Conservation (phyloP, 2,797 vertebrate genomes). For the Meda fulgida region DNA sequence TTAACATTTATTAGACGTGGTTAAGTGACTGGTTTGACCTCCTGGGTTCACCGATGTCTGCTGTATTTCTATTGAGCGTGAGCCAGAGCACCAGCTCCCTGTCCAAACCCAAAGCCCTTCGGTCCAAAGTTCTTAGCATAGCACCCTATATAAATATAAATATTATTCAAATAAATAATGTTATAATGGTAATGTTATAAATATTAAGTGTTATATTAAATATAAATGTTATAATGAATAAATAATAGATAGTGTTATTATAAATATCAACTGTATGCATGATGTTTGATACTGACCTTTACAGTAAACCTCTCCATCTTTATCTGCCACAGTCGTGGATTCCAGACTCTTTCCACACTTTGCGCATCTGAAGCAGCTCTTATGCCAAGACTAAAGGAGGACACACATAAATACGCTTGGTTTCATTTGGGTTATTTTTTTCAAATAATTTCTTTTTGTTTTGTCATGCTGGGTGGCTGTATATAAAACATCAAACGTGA, state of each 20-base stretch:
- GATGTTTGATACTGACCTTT: slow-evolving; percentile 71
- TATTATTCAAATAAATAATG: not conserved
- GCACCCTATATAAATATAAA: slow-evolving; percentile 80
- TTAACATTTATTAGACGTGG: not conserved
- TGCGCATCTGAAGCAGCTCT: slow-evolving; percentile 93
- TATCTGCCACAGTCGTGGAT: slow-evolving; percentile 94
- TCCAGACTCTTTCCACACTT: slow-evolving; percentile 97
- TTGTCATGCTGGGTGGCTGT: not conserved
- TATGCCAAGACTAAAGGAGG: slow-evolving; percentile 91
- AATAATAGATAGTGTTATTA: not conserved
- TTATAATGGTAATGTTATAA: not conserved
- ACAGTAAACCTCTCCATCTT: slow-evolving; percentile 95
- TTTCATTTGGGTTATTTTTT: too few relatives aligned
- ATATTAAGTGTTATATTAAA: not conserved
- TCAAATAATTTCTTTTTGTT: not conserved
- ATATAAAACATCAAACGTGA: not conserved
- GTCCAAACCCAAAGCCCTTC: slow-evolving; percentile 96
- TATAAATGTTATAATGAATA: not conserved
- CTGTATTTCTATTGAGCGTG: slow-evolving; percentile 84
- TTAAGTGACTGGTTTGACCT: not conserved
- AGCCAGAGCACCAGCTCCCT: slow-evolving; percentile 91
- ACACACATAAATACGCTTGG: not conserved
- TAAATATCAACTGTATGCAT: not conserved
- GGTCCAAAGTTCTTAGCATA: slow-evolving; percentile 97
- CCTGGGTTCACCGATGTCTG: not conserved